These are phyloP conservation scores for Eucidaris tribuloides DNA, from an alignment of 35 echinoderm and acorn worm genomes.

Conservation along the genomic window DNA sequence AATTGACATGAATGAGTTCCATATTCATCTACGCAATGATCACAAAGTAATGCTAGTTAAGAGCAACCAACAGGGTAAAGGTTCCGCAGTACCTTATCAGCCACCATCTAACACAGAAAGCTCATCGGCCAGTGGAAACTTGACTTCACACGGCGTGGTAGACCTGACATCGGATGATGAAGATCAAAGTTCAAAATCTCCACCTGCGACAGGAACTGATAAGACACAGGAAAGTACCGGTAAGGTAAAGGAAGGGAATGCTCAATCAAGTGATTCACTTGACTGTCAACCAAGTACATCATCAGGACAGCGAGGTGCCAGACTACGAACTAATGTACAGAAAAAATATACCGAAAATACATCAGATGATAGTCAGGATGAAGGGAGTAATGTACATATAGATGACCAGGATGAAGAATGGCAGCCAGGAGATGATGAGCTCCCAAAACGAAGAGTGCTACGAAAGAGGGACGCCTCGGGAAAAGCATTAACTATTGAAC, in stretches of 20 bases:
- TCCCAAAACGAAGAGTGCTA: too few species aligned
- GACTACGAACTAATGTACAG: too few species aligned
- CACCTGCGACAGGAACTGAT: background rate
- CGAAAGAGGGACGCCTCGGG: too few species aligned
- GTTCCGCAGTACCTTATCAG: background rate
- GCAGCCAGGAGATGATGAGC: too few species aligned
- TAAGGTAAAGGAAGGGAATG: background rate
- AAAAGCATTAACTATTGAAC: too few species aligned
- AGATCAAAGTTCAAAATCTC: background rate
- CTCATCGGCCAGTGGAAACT: background rate
- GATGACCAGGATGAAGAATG: too few species aligned
- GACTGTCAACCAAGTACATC: too few species aligned
- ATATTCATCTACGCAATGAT: background rate
- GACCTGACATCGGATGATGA: background rate
- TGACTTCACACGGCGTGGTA: background rate
- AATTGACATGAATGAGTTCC: background rate
- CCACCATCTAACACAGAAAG: background rate
- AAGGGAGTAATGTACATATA: too few species aligned
- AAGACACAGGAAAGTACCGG: background rate
- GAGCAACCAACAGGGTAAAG: background rate
- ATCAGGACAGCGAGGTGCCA: background rate
- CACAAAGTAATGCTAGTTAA: slow-evolving; percentile 11
- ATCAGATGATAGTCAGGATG: too few species aligned
- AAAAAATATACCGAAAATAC: too few species aligned
- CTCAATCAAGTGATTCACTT: too few species aligned